phyloP scores from a whole-genome alignment of 2,113 vertebrate species.

The Halichoerus grypus region DNA sequence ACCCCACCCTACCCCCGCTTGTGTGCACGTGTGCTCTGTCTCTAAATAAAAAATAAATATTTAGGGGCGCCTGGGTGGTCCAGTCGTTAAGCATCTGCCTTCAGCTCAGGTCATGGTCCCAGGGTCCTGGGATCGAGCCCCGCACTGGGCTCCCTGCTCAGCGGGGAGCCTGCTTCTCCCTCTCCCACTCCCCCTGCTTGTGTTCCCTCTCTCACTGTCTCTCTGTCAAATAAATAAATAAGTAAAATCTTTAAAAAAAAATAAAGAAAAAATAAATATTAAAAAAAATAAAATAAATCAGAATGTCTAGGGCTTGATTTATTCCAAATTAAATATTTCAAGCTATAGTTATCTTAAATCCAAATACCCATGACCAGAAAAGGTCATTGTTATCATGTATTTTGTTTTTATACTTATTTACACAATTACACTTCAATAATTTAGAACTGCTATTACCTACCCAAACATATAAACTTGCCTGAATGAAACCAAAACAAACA shows the following conservation, averaged over 20 bases:
- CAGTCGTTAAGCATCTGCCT: too few species aligned
- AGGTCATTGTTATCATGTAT: neutral
- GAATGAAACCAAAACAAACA: constrained; percentile 22
- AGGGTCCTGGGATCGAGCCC: too few species aligned
- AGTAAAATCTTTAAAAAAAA: too few species aligned
- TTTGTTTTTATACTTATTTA: neutral
- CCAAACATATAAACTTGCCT: constrained; percentile 15
- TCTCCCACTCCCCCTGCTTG: neutral
- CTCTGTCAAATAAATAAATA: neutral
- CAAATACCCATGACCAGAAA: constrained; percentile 36
- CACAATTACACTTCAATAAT: neutral
- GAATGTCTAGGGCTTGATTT: neutral
- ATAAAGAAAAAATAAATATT: too few species aligned
- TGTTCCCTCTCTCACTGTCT: too few species aligned
- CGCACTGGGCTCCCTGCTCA: too few species aligned
- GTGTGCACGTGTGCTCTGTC: too few species aligned
- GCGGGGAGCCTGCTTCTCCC: neutral
- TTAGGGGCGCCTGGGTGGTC: too few species aligned
- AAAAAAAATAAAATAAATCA: neutral
- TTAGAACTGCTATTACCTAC: neutral
- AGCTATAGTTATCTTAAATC: neutral
- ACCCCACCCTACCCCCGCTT: neutral
- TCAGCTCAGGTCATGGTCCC: too few species aligned
- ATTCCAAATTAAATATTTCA: constrained; percentile 37
- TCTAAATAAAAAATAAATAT: neutral